Base-by-base conservation (phyloP, 2,888 invertebrate genomes). In the Girardia tigrina region DNA sequence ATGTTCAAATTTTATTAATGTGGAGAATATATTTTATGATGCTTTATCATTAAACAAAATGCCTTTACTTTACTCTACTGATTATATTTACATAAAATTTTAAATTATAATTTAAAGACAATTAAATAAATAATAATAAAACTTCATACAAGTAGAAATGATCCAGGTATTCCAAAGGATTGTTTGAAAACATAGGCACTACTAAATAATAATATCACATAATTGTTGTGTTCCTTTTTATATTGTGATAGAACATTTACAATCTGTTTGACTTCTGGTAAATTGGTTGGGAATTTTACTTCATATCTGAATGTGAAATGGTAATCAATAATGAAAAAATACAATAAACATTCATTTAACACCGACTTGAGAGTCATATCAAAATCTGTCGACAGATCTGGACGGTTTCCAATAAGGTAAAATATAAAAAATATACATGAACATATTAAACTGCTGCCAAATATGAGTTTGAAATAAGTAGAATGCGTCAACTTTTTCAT, bases 81-180 rank as follows among this genome's bases (percentile, higher is more conserved):
- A n/a, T n/a, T n/a, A n/a, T n/a, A n/a, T n/a, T n/a, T n/a, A n/a
- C n/a, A n/a, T n/a, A n/a, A n/a, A n/a, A n/a, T n/a, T n/a, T n/a
- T n/a, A n/a, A n/a, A 23, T 20, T 0, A 69, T 70, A 77, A 73
- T 72, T 75, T 29, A 23, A 8, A 77, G 12, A 26, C 29, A 8
- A 71, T 8, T 28, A 8, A 12, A 14, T 12, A 6, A 69, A 8
- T n/a, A 8, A 6, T 70, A n/a, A 72, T 70, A n/a, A 72, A 28
- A 42, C 71, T n/a, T n/a, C 83, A 81, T 80, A 88, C 88, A 84
- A 88, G 79, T 76, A 88, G 85, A 36, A 86, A 87, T 28, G 88
- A 88, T 27, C 88, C 88, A 42, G 88, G 88, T 78, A 88, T 87
- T 73, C 87, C 87, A 82, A 88, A 88, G n/a, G 87, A 84, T 80